Evolutionary conservation across 2,797 vertebrate species (phyloP).

Genomic region (Falco rusticolus): DNA sequence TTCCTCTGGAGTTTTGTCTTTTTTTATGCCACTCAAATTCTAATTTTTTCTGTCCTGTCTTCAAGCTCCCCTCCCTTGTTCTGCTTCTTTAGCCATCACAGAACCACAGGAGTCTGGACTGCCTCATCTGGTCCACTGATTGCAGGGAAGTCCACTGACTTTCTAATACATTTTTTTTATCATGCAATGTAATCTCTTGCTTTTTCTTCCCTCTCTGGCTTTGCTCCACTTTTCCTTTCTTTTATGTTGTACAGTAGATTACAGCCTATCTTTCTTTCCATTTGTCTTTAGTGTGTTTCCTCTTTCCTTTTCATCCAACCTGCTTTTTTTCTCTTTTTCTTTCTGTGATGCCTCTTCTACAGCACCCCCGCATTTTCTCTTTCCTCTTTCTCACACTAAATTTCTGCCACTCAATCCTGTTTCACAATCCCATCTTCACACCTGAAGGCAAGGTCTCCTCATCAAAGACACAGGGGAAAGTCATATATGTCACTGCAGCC

Average conservation of each 20-base stretch:
- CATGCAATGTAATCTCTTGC: neutral
- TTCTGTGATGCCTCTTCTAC: neutral
- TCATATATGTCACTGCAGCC: neutral
- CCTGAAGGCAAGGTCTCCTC: neutral
- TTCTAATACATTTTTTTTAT: neutral
- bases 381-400: neutral
- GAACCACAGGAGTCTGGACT: neutral
- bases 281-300: neutral
- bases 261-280: constrained; percentile 25
- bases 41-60: neutral
- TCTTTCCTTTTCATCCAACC: neutral
- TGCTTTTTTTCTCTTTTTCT: neutral
- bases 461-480: neutral
- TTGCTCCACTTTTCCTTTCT: neutral
- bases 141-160: neutral
- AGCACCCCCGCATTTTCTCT: neutral
- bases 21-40: neutral
- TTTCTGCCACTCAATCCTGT: neutral
- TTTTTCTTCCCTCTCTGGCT: constrained; percentile 13
- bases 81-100: neutral
- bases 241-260: constrained; percentile 1
- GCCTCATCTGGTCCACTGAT: neutral
- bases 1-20: neutral
- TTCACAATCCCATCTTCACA: neutral
- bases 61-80: neutral